Evolutionary conservation across 2,113 vertebrate species (phyloP).

Genomic region (Cercopithecus mona): DNA sequence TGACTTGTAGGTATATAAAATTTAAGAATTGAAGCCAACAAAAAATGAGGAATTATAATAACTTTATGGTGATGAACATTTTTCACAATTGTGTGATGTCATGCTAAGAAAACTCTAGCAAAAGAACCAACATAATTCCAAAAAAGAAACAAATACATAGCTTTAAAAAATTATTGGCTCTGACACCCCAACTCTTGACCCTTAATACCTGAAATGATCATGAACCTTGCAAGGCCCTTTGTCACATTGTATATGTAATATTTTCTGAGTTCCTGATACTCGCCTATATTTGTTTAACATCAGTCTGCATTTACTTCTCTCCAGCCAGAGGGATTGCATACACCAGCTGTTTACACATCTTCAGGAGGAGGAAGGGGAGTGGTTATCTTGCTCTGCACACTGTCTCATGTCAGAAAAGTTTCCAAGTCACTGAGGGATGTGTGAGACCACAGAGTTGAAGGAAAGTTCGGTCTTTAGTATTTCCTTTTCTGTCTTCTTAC

Average conservation of each 20-base stretch:
- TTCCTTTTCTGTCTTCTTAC: slow-evolving; percentile 63
- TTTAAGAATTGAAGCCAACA: slow-evolving; percentile 75
- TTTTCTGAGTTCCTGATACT: slow-evolving; percentile 51
- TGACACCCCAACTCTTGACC: not conserved
- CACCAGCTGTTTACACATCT: slow-evolving; percentile 76
- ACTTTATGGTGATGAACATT: not conserved
- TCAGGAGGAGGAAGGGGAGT: slow-evolving; percentile 67
- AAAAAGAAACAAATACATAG: not conserved
- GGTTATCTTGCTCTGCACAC: slow-evolving; percentile 53
- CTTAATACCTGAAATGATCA: not conserved
- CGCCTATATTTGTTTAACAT: slow-evolving; percentile 65
- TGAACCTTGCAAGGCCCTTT: not conserved
- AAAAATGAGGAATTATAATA: slow-evolving; percentile 73
- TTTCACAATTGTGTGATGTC: not conserved
- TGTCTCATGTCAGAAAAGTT: slow-evolving; percentile 80
- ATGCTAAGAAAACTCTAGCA: not conserved
- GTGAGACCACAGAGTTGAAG: slow-evolving; percentile 69
- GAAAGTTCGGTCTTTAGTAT: slow-evolving; percentile 62
- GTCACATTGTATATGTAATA: not conserved
- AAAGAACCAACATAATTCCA: not conserved
- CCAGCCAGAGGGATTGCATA: slow-evolving; percentile 63
- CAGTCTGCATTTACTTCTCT: slow-evolving; percentile 61
- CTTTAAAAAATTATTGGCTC: not conserved
- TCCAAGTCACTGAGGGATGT: slow-evolving; percentile 76
- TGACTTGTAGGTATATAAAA: slow-evolving; percentile 73